A percentile compares a stretch with the other conserved stretches of the same genome.
Conservation (phyloP, 2,888 invertebrate species). For the Callyntrura guangdongensis region DNA sequence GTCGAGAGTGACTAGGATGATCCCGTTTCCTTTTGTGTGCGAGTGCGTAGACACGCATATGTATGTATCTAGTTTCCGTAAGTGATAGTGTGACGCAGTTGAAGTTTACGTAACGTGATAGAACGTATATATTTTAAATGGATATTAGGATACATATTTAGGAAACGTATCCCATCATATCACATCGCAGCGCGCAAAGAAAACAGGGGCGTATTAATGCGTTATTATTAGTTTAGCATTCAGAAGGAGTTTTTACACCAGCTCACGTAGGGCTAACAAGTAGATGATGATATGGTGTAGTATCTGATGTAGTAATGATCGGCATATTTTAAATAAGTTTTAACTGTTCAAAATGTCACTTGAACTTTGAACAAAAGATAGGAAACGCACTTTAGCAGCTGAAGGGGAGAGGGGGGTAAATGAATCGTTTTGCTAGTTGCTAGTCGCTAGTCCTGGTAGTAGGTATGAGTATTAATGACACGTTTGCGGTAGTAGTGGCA, state of each 20-base stretch:
- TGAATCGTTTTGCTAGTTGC: conserved; percentile 15
- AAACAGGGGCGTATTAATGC: conserved; percentile 37
- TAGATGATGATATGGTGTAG: conserved; percentile 20
- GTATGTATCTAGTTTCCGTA: conserved; percentile 3
- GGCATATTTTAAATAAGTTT: not conserved
- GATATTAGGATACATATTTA: not conserved
- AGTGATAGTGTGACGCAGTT: conserved; percentile 1
- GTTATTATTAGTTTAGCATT: conserved; percentile 45
- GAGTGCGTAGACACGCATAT: conserved; percentile 2
- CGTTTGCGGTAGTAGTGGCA: not conserved
- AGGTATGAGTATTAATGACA: not conserved
- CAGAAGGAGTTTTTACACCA: not conserved
- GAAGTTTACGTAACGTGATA: not conserved
- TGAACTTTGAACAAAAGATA: conserved; percentile 57
- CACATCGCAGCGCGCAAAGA: not conserved
- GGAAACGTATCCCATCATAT: not conserved
- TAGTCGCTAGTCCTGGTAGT: too few relatives aligned
- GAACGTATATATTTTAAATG: not conserved
- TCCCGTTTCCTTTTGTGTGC: conserved; percentile 4
- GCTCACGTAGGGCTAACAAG: too few relatives aligned
- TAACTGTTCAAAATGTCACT: too few relatives aligned
- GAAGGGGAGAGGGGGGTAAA: not conserved
- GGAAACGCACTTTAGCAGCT: conserved; percentile 62
- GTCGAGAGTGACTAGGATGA: not conserved
- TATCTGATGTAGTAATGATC: too few relatives aligned